Evolutionary conservation across 2,113 vertebrate species (phyloP).

Genomic region (Datnioides undecimradiatus): DNA sequence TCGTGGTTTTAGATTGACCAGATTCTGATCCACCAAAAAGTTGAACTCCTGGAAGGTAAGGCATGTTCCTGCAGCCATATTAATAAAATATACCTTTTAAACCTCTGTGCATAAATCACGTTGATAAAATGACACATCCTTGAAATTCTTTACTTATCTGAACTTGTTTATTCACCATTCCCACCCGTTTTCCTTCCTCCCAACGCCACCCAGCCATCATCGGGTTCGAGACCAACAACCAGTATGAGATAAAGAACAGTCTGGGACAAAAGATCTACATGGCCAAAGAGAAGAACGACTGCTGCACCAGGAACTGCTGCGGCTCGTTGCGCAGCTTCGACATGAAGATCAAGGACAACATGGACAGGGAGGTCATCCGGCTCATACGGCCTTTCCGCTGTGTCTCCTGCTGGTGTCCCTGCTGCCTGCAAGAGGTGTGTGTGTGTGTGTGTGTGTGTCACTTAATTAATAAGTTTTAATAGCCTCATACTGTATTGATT

Average conservation of each 20-base stretch:
- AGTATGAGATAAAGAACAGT: conserved; percentile 91
- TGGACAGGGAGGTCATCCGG: conserved; percentile 88
- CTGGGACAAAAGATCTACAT: conserved; percentile 88
- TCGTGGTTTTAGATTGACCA: conserved; percentile 87
- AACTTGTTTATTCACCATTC: not conserved
- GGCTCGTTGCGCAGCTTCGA: conserved; percentile 90
- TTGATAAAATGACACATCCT: not conserved
- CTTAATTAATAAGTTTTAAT: not conserved
- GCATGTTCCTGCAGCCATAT: not conserved
- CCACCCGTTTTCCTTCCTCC: not conserved
- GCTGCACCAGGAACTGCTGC: conserved; percentile 91
- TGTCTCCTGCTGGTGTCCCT: conserved; percentile 90
- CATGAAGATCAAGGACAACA: conserved; percentile 88
- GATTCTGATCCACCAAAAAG: conserved; percentile 91
- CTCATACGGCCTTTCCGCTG: conserved; percentile 89
- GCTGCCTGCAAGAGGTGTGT: conserved; percentile 90
- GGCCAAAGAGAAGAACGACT: conserved; percentile 90
- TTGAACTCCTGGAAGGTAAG: conserved; percentile 90
- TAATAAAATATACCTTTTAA: too few species aligned
- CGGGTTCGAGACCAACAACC: conserved; percentile 89
- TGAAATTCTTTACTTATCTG: conserved; percentile 18
- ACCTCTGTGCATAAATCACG: not conserved
- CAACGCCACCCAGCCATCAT: conserved; percentile 80
- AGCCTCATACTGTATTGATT: not conserved
- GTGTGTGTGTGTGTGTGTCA: not conserved